Conservation (phyloP, 2,888 invertebrate genomes). For the Drosophila maculinotata region DNA sequence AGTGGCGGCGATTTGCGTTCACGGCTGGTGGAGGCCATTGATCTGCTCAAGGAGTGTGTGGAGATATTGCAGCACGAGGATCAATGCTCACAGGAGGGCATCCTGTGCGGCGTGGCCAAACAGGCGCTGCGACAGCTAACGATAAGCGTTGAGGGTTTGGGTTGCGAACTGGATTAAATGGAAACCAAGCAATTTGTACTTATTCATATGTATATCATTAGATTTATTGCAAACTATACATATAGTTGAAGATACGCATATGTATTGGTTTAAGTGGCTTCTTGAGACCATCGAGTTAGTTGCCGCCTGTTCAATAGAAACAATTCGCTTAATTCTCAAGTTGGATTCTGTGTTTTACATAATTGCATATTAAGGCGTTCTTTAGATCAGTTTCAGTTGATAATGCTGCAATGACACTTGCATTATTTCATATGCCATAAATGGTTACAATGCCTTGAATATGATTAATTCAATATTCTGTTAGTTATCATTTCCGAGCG, state of each 20-base stretch:
- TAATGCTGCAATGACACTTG: constrained; percentile 20
- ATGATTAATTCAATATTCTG: too few relatives aligned
- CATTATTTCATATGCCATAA: constrained; percentile 4
- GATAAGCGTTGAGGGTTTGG: constrained; percentile 81
- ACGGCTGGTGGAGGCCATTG: constrained; percentile 88
- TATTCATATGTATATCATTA: constrained; percentile 49
- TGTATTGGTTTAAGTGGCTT: constrained; percentile 14
- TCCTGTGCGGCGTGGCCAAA: constrained; percentile 78
- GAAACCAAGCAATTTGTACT: constrained; percentile 24
- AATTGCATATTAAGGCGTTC: constrained; percentile 55
- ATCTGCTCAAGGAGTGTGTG: constrained; percentile 88
- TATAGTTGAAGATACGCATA: constrained; percentile 17
- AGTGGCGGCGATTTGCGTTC: constrained; percentile 87
- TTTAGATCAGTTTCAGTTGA: constrained; percentile 27
- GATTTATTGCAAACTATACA: constrained; percentile 47
- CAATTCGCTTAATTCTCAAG: constrained; percentile 37
- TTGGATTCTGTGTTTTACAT: constrained; percentile 32
- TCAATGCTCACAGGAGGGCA: constrained; percentile 82
- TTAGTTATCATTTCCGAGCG: too few relatives aligned
- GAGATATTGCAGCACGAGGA: constrained; percentile 90
- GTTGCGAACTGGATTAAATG: constrained; percentile 58
- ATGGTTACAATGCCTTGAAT: background rate
- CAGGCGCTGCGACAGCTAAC: constrained; percentile 82
- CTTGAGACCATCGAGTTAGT: constrained; percentile 35
- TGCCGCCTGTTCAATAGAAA: constrained; percentile 45